Conservation (phyloP, 2,888 invertebrate species). For the Machimus atricapillus region DNA sequence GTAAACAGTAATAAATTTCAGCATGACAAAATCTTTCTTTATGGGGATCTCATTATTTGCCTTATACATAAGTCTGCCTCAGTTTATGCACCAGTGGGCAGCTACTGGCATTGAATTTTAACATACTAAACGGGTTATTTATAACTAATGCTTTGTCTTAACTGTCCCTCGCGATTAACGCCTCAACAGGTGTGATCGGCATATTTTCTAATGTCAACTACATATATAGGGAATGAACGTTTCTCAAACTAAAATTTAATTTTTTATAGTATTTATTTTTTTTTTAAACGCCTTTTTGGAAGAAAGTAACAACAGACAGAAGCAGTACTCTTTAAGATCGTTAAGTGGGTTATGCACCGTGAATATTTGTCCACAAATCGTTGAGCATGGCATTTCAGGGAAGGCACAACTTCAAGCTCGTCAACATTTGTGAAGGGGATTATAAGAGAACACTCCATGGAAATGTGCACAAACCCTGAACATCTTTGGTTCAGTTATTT, state of each 20-base stretch:
- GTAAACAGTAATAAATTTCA: slow-evolving; percentile 20
- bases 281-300: not conserved
- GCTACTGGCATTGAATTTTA: not conserved
- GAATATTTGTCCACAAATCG: not conserved
- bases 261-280: not conserved
- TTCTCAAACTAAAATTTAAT: not conserved
- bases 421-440: not conserved
- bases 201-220: not conserved
- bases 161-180: not conserved
- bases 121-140: not conserved
- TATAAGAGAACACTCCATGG: not conserved
- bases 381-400: not conserved
- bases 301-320: not conserved
- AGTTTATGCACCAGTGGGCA: not conserved
- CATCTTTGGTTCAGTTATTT: not conserved
- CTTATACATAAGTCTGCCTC: not conserved
- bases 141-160: not conserved
- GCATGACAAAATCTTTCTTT: slow-evolving; percentile 6
- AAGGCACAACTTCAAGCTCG: not conserved
- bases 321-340: not conserved
- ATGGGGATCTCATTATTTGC: not conserved
- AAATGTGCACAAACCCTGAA: not conserved
- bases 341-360: not conserved
- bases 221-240: not conserved
- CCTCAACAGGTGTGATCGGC: not conserved